Evolutionary conservation across 2,113 vertebrate species (phyloP).

Genomic region (Gallinago paraguaiae): DNA sequence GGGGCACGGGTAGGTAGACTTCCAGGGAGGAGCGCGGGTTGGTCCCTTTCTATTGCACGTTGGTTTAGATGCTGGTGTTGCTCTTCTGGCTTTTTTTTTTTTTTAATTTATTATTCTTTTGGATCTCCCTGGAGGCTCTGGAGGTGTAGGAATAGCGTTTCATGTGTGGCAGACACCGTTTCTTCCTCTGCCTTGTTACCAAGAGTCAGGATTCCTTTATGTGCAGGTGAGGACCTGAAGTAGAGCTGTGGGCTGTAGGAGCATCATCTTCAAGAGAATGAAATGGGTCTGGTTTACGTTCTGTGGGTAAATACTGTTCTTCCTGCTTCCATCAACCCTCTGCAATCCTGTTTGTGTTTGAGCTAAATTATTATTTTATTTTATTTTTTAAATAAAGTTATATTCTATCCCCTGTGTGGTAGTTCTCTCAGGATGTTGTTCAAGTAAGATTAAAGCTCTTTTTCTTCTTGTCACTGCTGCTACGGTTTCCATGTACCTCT

Average conservation of each 20-base stretch:
- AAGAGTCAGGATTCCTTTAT: neutral
- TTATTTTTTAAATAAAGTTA: conserved; percentile 59
- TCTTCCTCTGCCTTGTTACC: neutral
- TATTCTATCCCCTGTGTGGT: neutral
- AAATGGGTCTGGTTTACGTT: neutral
- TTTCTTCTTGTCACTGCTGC: neutral
- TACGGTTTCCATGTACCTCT: neutral
- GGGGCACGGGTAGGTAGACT: conserved; percentile 40
- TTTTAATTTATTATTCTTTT: neutral
- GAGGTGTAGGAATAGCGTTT: neutral
- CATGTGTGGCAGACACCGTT: neutral
- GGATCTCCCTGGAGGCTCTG: neutral
- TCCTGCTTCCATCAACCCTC: conserved; percentile 2
- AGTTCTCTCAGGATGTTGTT: neutral
- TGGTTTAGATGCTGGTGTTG: conserved; percentile 38
- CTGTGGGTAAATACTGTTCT: neutral
- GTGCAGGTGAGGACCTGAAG: neutral
- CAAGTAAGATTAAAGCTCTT: neutral
- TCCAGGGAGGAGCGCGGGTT: conserved; percentile 22
- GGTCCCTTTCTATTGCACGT: neutral
- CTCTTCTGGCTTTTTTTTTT: conserved; percentile 14
- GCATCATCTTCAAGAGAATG: neutral
- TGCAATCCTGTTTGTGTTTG: neutral
- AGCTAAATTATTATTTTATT: conserved; percentile 55
- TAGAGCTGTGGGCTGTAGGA: neutral